Conservation (phyloP, 2,113 vertebrate genomes). For the Epinephelus cyanopodus region DNA sequence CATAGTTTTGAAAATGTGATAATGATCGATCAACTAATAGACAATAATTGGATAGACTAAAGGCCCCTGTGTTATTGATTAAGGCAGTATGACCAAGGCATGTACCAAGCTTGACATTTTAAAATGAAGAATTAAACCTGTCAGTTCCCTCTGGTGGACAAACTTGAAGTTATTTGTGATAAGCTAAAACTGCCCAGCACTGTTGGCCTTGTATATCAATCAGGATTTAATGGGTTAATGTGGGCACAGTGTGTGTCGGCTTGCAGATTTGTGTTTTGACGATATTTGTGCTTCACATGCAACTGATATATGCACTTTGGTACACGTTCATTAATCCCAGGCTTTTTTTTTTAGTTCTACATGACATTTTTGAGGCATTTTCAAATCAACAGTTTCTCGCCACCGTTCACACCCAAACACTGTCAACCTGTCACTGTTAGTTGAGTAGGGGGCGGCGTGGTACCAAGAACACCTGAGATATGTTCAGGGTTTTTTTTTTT, state of each 20-base stretch:
- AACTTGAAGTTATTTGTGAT: neutral
- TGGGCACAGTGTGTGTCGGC: neutral
- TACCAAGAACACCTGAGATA: neutral
- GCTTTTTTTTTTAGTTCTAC: neutral
- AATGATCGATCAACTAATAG: neutral
- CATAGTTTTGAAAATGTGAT: neutral
- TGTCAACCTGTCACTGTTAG: conserved; percentile 6
- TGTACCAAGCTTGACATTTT: neutral
- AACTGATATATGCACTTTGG: neutral
- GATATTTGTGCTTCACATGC: neutral
- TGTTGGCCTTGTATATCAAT: neutral
- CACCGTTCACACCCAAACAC: conserved; percentile 1
- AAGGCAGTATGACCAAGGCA: neutral
- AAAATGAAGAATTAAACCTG: neutral
- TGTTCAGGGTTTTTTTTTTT: conserved; percentile 32
- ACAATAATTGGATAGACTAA: neutral
- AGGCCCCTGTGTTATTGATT: neutral
- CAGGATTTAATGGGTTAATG: neutral
- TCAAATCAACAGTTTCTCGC: neutral
- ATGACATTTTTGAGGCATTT: neutral
- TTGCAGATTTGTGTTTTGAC: neutral
- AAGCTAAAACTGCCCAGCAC: neutral
- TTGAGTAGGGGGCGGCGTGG: neutral
- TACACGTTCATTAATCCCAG: neutral
- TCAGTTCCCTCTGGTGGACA: conserved; percentile 25